phyloP scores from a whole-genome alignment of 2,888 invertebrate genomes.

The Cenopis cana region DNA sequence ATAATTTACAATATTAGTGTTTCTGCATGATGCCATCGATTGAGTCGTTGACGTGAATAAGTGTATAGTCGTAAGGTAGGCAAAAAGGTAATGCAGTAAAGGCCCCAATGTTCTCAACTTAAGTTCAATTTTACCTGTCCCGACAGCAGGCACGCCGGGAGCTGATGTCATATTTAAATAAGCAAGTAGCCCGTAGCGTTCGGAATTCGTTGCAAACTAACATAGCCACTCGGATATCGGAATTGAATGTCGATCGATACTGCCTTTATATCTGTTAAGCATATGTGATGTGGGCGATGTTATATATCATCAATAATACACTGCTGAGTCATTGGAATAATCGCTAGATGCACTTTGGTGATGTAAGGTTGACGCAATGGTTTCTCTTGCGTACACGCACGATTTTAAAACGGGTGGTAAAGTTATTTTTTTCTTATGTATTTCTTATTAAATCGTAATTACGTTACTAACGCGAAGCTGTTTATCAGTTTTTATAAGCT shows the following conservation, averaged over 20 bases:
- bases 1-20: not conserved
- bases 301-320: constrained; percentile 22
- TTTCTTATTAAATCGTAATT: no score
- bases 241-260: constrained; percentile 17
- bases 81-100: constrained; percentile 4
- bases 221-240: constrained; percentile 23
- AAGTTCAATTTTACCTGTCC: constrained; percentile 1
- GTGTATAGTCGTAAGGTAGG: constrained; percentile 5
- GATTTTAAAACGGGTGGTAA: not conserved
- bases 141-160: constrained; percentile 14
- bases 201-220: constrained; percentile 26
- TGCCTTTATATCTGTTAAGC: constrained; percentile 4
- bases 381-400: constrained; percentile 2
- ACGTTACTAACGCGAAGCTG: not conserved
- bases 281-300: constrained; percentile 32
- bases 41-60: not conserved
- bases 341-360: constrained; percentile 27
- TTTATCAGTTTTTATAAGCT: not conserved
- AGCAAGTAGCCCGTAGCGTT: constrained; percentile 41
- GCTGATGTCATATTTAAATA: constrained; percentile 36
- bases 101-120: constrained; percentile 10
- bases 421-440: not conserved
- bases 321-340: constrained; percentile 28
- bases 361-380: constrained; percentile 20
- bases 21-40: constrained; percentile 16